phyloP scores from a whole-genome alignment of 2,797 vertebrate genomes.

The Acestrorhynchus altus region DNA sequence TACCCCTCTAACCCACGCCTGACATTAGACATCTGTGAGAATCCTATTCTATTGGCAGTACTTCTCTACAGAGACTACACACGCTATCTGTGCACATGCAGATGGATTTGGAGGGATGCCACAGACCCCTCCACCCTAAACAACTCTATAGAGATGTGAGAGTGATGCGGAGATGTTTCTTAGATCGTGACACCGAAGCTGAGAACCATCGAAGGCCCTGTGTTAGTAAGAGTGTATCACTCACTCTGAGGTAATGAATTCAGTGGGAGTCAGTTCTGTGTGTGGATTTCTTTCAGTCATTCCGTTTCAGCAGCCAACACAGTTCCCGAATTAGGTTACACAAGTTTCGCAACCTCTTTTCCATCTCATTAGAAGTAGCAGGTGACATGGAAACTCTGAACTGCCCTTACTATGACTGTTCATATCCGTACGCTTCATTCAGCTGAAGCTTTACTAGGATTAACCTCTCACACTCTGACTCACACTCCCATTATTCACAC shows the following conservation, averaged over 20 bases:
- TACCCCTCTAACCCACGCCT: no score
- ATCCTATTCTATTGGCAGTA: no score
- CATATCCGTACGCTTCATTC: background rate
- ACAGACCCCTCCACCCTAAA: no score
- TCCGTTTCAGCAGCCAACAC: constrained; percentile 5
- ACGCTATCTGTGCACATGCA: no score
- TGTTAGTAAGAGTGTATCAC: background rate
- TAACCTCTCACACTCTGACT: background rate
- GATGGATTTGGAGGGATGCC: no score
- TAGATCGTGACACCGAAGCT: background rate
- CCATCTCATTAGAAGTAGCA: constrained; percentile 25
- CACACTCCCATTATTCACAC: no score
- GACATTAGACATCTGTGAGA: no score
- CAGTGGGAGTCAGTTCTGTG: background rate
- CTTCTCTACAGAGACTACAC: no score
- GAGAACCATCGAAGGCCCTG: background rate
- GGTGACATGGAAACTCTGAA: background rate
- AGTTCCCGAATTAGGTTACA: background rate
- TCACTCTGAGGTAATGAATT: background rate
- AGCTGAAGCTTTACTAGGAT: background rate
- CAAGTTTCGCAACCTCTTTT: constrained; percentile 6
- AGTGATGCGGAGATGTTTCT: background rate
- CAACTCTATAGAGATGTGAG: no score
- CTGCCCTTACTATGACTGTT: no score
- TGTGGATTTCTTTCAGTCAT: constrained; percentile 9